Conservation (phyloP, 64 coral and sea anemone species). For the Montipora capricornis region DNA sequence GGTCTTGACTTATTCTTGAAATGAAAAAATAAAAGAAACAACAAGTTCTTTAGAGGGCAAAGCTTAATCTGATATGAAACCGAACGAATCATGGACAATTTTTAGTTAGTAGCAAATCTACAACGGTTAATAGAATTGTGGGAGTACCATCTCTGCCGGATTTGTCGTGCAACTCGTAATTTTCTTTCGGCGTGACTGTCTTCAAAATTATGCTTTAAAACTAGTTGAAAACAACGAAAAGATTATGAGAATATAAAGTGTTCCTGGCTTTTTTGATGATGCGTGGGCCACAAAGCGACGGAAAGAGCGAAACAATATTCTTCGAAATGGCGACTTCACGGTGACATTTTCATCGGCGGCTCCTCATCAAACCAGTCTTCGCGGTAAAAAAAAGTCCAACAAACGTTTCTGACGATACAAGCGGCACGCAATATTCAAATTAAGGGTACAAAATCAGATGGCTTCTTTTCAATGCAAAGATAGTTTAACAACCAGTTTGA, state of each 20-base stretch:
- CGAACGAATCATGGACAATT: too few relatives aligned
- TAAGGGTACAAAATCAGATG: slow-evolving; percentile 5
- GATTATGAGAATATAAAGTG: slow-evolving; percentile 50
- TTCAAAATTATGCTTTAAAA: slow-evolving; percentile 22
- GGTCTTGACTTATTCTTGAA: too few relatives aligned
- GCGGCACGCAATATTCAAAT: background rate
- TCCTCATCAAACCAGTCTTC: background rate
- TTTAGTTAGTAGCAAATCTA: too few relatives aligned
- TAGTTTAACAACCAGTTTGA: background rate
- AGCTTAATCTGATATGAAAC: too few relatives aligned
- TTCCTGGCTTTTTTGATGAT: background rate
- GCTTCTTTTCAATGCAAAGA: background rate
- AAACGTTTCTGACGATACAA: background rate
- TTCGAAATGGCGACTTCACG: too few relatives aligned
- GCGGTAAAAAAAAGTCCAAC: background rate
- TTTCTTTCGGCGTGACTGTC: too few relatives aligned
- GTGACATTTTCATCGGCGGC: too few relatives aligned
- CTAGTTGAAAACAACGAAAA: slow-evolving; percentile 45
- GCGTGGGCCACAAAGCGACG: slow-evolving; percentile 5
- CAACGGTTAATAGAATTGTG: too few relatives aligned
- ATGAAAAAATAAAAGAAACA: too few relatives aligned
- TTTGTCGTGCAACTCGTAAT: too few relatives aligned
- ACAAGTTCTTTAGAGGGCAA: too few relatives aligned
- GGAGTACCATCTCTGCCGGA: too few relatives aligned
- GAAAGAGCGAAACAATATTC: slow-evolving; percentile 2